Conservation (phyloP, 2,113 vertebrate species). For the Menura novaehollandiae region DNA sequence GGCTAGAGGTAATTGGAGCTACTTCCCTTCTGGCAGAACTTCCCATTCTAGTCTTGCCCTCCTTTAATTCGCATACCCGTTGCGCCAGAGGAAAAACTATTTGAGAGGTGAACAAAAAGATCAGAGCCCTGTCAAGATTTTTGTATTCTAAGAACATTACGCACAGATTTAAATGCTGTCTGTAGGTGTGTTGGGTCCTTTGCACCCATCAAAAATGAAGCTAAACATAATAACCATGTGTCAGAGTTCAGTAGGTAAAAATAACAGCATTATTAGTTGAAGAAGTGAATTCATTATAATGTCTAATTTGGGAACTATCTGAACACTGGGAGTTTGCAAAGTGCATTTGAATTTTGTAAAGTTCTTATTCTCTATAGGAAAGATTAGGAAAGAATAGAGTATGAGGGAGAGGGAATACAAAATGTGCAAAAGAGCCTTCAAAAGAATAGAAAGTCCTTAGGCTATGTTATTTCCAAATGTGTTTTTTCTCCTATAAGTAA, state of each 20-base stretch:
- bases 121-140: background rate
- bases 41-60: no score
- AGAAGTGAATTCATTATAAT: background rate
- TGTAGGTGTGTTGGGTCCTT: background rate
- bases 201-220: background rate
- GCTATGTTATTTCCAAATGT: background rate
- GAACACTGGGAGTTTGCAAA: background rate
- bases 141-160: background rate
- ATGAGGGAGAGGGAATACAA: background rate
- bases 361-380: background rate
- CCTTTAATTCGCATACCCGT: no score
- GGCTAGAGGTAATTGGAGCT: no score
- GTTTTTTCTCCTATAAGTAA: background rate
- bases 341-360: background rate
- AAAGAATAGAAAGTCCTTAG: background rate
- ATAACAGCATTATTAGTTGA: background rate
- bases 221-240: background rate
- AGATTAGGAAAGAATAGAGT: background rate
- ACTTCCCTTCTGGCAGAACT: no score
- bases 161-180: background rate
- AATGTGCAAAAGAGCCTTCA: background rate
- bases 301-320: background rate
- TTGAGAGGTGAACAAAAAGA: background rate
- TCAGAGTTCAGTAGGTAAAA: slow-evolving; percentile 20
- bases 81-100: background rate